phyloP scores from a whole-genome alignment of 2,888 invertebrate species.

The Amorpha juglandis region DNA sequence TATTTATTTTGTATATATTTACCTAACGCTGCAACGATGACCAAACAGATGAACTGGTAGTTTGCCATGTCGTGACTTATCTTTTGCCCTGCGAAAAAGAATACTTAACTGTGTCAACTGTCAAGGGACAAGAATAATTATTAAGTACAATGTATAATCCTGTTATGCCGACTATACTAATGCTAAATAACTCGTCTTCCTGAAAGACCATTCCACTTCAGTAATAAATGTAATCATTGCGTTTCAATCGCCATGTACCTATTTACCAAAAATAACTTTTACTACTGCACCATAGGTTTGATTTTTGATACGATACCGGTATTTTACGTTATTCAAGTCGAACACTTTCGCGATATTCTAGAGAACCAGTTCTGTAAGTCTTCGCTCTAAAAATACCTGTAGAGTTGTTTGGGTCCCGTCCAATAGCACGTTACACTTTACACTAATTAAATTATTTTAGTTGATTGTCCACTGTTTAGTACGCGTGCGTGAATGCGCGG shows the following conservation, averaged over 20 bases:
- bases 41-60: slow-evolving; percentile 60
- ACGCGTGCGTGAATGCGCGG: slow-evolving; percentile 46
- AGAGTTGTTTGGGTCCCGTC: slow-evolving; percentile 49
- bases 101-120: slow-evolving; percentile 36
- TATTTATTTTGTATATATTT: slow-evolving; percentile 43
- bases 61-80: slow-evolving; percentile 64
- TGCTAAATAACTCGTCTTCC: slow-evolving; percentile 27
- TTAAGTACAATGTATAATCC: slow-evolving; percentile 21
- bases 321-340: slow-evolving; percentile 29
- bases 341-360: slow-evolving; percentile 61
- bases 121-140: not conserved
- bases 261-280: slow-evolving; percentile 16
- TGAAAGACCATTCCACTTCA: slow-evolving; percentile 27
- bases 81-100: slow-evolving; percentile 58
- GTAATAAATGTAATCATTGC: slow-evolving; percentile 18
- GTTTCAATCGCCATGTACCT: not conserved
- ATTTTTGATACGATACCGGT: slow-evolving; percentile 20
- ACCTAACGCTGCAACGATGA: slow-evolving; percentile 60
- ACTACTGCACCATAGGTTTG: slow-evolving; percentile 17
- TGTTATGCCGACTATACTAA: slow-evolving; percentile 49
- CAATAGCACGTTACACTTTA: slow-evolving; percentile 51
- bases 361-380: slow-evolving; percentile 63
- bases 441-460: slow-evolving; percentile 52
- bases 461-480: slow-evolving; percentile 49
- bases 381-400: slow-evolving; percentile 70